A percentile compares a stretch with the other conserved stretches of the same genome.
phyloP scores from a whole-genome alignment of 2,888 invertebrate species.

The Apoda limacodes region DNA sequence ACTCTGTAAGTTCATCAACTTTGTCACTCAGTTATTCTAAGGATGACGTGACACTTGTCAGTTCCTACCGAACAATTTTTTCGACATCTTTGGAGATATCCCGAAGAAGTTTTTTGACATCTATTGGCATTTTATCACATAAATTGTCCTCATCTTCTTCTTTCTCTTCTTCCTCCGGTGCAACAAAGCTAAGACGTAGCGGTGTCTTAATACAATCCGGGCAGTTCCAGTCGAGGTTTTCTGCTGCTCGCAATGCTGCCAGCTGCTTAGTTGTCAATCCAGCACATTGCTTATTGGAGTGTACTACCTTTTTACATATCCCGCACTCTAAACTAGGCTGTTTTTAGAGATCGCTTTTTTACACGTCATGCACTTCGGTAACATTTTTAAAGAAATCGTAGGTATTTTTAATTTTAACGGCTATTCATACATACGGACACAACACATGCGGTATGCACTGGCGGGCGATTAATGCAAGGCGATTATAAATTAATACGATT shows the following conservation, averaged over 20 bases:
- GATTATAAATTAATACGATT: too few species aligned
- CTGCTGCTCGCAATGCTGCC: conserved; percentile 8
- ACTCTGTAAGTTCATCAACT: conserved; percentile 1
- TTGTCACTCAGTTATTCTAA: conserved; percentile 8
- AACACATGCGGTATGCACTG: too few species aligned
- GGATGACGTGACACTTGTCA: conserved; percentile 3
- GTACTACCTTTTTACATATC: conserved; percentile 8
- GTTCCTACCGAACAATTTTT: conserved; percentile 7
- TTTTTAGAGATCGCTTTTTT: neutral
- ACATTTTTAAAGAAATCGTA: too few species aligned
- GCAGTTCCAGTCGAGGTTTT: conserved; percentile 11
- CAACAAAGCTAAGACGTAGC: conserved; percentile 4
- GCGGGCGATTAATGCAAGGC: too few species aligned
- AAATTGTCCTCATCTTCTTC: conserved; percentile 5
- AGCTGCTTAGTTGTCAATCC: conserved; percentile 11
- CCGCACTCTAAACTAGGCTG: conserved; percentile 5
- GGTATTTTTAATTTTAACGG: too few species aligned
- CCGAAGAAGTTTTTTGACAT: conserved; percentile 5
- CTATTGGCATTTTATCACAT: neutral
- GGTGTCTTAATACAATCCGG: conserved; percentile 10
- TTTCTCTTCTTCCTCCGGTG: conserved; percentile 10
- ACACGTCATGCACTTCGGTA: neutral
- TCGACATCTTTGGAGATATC: conserved; percentile 13
- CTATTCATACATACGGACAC: too few species aligned
- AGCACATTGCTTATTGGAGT: conserved; percentile 6